phyloP scores from a whole-genome alignment of 2,888 invertebrate species.

The Chirona hameri region DNA sequence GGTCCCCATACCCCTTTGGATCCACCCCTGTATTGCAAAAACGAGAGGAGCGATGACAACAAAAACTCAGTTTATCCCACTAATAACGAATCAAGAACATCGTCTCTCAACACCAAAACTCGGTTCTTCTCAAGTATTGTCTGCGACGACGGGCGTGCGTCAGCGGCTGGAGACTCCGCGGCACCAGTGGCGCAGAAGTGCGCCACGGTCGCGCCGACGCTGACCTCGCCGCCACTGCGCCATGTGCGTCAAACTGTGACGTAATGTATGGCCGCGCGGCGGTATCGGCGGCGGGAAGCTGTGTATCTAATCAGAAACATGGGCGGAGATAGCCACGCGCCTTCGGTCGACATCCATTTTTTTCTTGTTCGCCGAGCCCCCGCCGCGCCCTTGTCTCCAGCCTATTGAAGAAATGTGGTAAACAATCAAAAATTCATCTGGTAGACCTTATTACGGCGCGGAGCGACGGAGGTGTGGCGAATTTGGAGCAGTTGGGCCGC shows the following conservation, averaged over 20 bases:
- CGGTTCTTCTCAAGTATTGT: too few relatives aligned
- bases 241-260: background rate
- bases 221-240: background rate
- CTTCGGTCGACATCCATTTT: background rate
- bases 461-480: background rate
- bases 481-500: background rate
- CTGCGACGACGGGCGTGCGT: too few relatives aligned
- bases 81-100: too few relatives aligned
- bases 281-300: background rate
- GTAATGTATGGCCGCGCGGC: background rate
- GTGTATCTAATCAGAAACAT: conserved; percentile 28
- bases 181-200: background rate
- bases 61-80: too few relatives aligned
- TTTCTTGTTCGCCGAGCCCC: conserved; percentile 4
- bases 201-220: background rate
- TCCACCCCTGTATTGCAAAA: too few relatives aligned
- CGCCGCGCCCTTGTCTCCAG: conserved; percentile 25
- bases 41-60: too few relatives aligned
- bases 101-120: too few relatives aligned
- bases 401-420: conserved; percentile 27
- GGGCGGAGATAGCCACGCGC: background rate
- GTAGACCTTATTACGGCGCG: conserved; percentile 12
- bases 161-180: too few relatives aligned
- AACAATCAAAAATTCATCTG: conserved; percentile 28
- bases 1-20: too few relatives aligned